Base-by-base conservation (phyloP, 1,140 invertebrate genomes). In the Drosophila tani region DNA sequence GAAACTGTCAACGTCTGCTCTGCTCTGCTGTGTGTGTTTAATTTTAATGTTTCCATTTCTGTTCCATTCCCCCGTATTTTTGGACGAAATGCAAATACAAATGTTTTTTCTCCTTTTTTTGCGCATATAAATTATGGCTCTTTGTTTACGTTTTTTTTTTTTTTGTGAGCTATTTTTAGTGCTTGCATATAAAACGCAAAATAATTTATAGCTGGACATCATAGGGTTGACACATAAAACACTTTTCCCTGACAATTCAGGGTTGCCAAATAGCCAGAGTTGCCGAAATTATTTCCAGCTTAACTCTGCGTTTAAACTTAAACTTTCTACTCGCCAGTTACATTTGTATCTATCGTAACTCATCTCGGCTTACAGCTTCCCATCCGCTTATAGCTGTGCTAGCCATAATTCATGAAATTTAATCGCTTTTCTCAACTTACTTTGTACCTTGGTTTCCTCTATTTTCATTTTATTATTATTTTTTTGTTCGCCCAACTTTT, bases 381-480 rank as follows among this genome's bases (percentile, higher is more conserved):
- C 80, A 69, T 49, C 17, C 53, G 43, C 17, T 17, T 51, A 19
- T 47, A 56, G 49, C 40, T 77, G 60, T 60, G 53, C 64, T 74
- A 65, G 73, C 47, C 84, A 83, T 87, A 83, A 75, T 81, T 87
- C 82, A 81, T 80, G 73, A 67, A 78, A 78, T 80, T 77, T 83
- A 88, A 87, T 88, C 71, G 80, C 67, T 66, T 80, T 86, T 82
- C 59, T 75, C 65, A 68, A 58, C 63, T 73, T 65, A 64, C 46
- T 66, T 75, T 66, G 57, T 65, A 56, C 15, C 29, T 64, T 62
- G 68, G 35, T 41, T 47, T 60, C 45, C 62, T 47, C 27, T 43
- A 41, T 67, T 38, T 70, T 38, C 32, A 43, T 32, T 76, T 46
- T 66, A 43, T 49, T 66, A 43, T 49, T 70, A 46, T 64, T 74